Evolutionary conservation across 2,113 vertebrate genomes (phyloP), one percentile per base, ranked within the genome.

Genomic region (Oncorhynchus tshawytscha): DNA sequence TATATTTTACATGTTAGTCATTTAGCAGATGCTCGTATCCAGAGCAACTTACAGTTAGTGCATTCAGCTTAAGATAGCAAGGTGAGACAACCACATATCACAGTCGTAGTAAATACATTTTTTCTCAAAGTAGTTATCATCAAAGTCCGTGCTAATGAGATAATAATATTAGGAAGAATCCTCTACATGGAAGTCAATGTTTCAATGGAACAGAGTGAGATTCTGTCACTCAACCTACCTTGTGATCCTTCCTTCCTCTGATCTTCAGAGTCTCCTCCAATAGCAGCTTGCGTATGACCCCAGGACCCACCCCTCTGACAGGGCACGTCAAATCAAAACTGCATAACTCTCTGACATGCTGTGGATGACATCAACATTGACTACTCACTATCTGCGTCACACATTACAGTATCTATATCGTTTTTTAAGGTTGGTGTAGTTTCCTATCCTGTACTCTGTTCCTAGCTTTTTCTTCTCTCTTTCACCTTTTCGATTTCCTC

Each of bases 231-330:
- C 22, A 20, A 60, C 90, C 89, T 78, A 94, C 95, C 89, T 96
- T 96, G 84, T 83, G 94, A 75, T 96, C 95, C 73, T 95, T 94
- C 8, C 92, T 93, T 24, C 89, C 91, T 64, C 91, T 92, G 79
- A 96, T 78, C 29, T 92, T 93, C 66, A 92, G 76, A 0, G 90
- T 91, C 2, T 94, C 94, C 72, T 95, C 94, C 62, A 94, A 78
- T 78, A 95, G 81, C 54, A 96, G 91, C 79, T 92, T 93, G 3
- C 95, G 91, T n/a, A 91, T 83, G 3, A 89, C 83, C 2, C 79
- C 73, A 5, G 87, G 51, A 3, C 87, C 81, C 0, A 90, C 90
- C 15, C 94, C 95, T 39, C 71, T 78, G 59, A 96, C 85, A 18
- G 95, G 93, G 2, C 85, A 84, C 0, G 76, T 92, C 29, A 96